Evolutionary conservation across 1,140 invertebrate genomes (phyloP), one percentile per base, ranked within the genome.

Genomic region (Atopsyche davidsoni): DNA sequence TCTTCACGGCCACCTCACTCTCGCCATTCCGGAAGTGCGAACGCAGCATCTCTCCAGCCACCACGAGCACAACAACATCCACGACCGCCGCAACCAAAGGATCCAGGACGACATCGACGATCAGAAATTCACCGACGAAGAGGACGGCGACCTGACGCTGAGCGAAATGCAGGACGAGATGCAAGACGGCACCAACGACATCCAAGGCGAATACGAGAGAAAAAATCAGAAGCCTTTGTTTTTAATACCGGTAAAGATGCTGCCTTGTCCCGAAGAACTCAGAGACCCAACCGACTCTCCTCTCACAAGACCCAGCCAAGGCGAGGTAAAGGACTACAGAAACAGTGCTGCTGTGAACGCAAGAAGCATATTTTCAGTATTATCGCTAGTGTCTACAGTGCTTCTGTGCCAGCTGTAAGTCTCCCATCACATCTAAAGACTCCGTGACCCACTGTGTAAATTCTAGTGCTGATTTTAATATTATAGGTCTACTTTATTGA

Each of bases 211-310:
- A 58, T n/a, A 66, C 58, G 46, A 62, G 59, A 22, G 64, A 17
- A 66, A 68, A 41, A 69, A 70, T 45, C 67, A 70, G 39, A 67
- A 60, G 53, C 68, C 63, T 17, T 62, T 85, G 24, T 76, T 82
- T 42, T 74, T 80, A 40, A 72, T 86, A 49, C 81, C 81, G 21
- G 67, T 75, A 1, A 79, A 83, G 35, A 67, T 79, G 34, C 62
- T 86, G 43, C 82, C 82, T 1, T 86, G 83, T 62, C 80, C 81
- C 23, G 75, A 81, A 48, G 72, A 75, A 28, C 62, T 77, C n/a
- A 78, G 77, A 58, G 76, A 70, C 56, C 76, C 77, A 19, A 79
- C 77, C 18, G 77, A 78, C 51, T 66, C 76, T 57, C 77, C 78
- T 10, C 68, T 77, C 31, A 77, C 75, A 1, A 70, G 75, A 47